Evolutionary conservation across 1,140 invertebrate genomes (phyloP).

Genomic region (Marisa cornuarietis): DNA sequence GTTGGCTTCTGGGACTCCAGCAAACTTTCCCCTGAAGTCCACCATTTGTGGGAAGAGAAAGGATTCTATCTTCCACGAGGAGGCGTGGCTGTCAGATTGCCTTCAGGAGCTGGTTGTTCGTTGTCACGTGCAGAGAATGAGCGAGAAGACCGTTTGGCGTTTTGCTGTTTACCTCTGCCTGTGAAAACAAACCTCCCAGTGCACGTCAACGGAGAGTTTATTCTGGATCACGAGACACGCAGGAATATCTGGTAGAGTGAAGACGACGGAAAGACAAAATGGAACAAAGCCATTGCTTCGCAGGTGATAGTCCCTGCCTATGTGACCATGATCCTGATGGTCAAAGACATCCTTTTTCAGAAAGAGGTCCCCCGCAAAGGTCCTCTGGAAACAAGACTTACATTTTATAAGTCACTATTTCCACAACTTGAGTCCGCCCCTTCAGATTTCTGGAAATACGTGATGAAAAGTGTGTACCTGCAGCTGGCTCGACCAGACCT

Average conservation of each 20-base stretch:
- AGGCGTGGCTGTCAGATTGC: constrained; percentile 46
- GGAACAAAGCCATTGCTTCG: constrained; percentile 47
- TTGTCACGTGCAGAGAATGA: background rate
- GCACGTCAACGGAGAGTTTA: constrained; percentile 62
- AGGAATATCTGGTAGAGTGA: constrained; percentile 49
- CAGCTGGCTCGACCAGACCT: background rate
- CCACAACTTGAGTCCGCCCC: constrained; percentile 17
- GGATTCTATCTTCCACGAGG: constrained; percentile 48
- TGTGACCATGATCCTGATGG: constrained; percentile 1
- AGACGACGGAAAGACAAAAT: constrained; percentile 34
- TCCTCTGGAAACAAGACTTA: background rate
- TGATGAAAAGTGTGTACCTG: constrained; percentile 12
- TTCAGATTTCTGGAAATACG: constrained; percentile 21
- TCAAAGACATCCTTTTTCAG: constrained; percentile 13
- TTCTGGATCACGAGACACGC: constrained; percentile 57
- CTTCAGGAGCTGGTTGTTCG: too few relatives aligned
- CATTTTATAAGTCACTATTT: constrained; percentile 22
- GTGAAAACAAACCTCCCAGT: constrained; percentile 55
- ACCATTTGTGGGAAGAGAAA: constrained; percentile 32
- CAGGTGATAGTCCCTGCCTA: constrained; percentile 50
- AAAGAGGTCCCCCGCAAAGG: background rate
- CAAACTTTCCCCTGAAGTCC: background rate
- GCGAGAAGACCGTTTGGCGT: constrained; percentile 33
- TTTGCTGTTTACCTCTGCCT: constrained; percentile 60
- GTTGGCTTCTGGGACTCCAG: constrained; percentile 1